phyloP scores from a whole-genome alignment of 2,888 invertebrate species.

The Steinernema scapterisci region DNA sequence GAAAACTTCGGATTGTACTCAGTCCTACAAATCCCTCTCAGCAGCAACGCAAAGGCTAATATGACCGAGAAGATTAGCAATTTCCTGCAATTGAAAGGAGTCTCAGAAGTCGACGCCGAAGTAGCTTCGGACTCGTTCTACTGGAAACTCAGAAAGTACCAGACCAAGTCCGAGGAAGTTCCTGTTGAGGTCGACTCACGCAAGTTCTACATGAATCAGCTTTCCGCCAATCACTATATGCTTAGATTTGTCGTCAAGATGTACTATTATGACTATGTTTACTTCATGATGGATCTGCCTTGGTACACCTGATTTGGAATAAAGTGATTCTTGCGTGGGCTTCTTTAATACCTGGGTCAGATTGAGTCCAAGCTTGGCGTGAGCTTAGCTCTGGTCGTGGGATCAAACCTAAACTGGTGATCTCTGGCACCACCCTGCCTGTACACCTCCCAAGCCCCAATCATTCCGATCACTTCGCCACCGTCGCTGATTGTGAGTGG shows the following conservation, averaged over 20 bases:
- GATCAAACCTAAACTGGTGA: too few species aligned
- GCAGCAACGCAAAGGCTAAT: background rate
- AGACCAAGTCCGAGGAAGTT: slow-evolving; percentile 17
- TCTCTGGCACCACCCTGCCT: too few species aligned
- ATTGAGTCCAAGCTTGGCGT: too few species aligned
- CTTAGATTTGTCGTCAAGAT: background rate
- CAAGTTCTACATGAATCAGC: slow-evolving; percentile 1
- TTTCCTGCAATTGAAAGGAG: background rate
- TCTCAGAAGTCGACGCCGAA: background rate
- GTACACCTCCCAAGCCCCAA: too few species aligned
- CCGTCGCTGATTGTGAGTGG: background rate
- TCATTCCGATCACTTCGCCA: too few species aligned
- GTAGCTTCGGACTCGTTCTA: background rate
- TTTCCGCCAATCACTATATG: background rate
- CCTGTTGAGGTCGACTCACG: background rate
- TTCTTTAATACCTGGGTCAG: background rate
- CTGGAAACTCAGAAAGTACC: background rate
- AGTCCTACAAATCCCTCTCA: background rate
- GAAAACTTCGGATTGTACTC: slow-evolving; percentile 2
- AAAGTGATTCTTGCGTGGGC: background rate
- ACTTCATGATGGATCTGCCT: background rate
- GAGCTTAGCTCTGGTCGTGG: too few species aligned
- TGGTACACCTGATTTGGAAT: background rate
- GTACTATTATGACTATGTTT: slow-evolving; percentile 27
- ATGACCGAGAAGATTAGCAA: slow-evolving; percentile 8